Evolutionary conservation across 2,113 vertebrate genomes (phyloP).

Genomic region (Lota lota): DNA sequence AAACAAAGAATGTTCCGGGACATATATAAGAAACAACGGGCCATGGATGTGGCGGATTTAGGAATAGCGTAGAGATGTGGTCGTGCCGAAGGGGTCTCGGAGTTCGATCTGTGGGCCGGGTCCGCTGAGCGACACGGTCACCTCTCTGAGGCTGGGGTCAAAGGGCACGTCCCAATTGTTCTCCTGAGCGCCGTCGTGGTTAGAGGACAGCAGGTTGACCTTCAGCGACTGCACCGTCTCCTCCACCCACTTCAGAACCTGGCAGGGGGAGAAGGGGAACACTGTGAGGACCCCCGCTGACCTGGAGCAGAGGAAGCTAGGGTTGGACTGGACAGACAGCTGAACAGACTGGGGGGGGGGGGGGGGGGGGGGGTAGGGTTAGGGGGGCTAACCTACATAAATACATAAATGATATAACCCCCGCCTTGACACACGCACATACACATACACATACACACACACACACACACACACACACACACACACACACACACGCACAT

Average conservation of each 20-base stretch:
- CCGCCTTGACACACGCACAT: too few relatives aligned
- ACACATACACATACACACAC: too few relatives aligned
- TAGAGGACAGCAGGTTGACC: conserved; percentile 87
- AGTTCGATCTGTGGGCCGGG: conserved; percentile 82
- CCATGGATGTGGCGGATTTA: too few relatives aligned
- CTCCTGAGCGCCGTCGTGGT: conserved; percentile 80
- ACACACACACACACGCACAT: too few relatives aligned
- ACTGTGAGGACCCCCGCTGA: neutral
- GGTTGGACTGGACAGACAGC: neutral
- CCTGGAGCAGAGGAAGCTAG: neutral
- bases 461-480: too few relatives aligned
- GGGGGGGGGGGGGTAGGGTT: conserved; percentile 1
- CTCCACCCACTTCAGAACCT: conserved; percentile 95
- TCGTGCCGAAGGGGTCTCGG: conserved; percentile 80
- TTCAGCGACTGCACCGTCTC: conserved; percentile 87
- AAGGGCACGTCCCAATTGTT: conserved; percentile 83
- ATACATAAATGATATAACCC: neutral
- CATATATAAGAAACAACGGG: too few relatives aligned
- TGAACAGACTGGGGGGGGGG: neutral
- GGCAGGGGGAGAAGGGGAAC: conserved; percentile 17
- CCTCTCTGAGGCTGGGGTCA: conserved; percentile 87
- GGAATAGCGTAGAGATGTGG: neutral
- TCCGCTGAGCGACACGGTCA: conserved; percentile 89
- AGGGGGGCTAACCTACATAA: neutral
- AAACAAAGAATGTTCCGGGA: neutral